Conservation (phyloP, 23 tunicate species). For the Styela plicata region DNA sequence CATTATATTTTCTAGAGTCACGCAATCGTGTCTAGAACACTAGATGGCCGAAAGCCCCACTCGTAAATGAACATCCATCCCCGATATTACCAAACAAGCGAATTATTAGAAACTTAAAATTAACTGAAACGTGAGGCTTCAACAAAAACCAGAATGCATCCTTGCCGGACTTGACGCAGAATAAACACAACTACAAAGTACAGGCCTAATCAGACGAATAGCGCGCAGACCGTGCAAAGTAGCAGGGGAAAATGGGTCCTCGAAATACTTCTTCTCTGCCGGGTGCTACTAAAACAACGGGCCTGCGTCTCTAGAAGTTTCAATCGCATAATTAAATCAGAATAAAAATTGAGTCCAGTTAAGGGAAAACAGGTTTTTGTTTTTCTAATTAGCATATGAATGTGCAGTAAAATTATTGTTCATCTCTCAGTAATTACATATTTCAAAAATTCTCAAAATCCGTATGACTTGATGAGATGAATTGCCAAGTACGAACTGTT, state of each 20-base stretch:
- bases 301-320: conserved; percentile 9
- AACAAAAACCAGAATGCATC: not conserved
- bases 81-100: not conserved
- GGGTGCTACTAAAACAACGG: not conserved
- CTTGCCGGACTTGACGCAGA: conserved; percentile 4
- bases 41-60: conserved; percentile 12
- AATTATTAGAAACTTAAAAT: not conserved
- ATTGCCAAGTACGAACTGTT: no score
- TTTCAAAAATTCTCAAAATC: no score
- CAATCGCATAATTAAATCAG: not conserved
- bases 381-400: no score
- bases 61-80: not conserved
- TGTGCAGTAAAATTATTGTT: no score
- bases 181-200: not conserved
- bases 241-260: not conserved
- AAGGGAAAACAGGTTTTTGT: not conserved
- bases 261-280: not conserved
- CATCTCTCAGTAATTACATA: no score
- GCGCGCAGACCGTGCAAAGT: not conserved
- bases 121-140: not conserved
- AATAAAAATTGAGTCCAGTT: not conserved
- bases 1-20: not conserved
- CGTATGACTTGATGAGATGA: no score
- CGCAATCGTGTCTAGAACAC: not conserved
- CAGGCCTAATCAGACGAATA: not conserved